phyloP scores from a whole-genome alignment of 2,888 invertebrate genomes.

The Cecidostiba fungosa region DNA sequence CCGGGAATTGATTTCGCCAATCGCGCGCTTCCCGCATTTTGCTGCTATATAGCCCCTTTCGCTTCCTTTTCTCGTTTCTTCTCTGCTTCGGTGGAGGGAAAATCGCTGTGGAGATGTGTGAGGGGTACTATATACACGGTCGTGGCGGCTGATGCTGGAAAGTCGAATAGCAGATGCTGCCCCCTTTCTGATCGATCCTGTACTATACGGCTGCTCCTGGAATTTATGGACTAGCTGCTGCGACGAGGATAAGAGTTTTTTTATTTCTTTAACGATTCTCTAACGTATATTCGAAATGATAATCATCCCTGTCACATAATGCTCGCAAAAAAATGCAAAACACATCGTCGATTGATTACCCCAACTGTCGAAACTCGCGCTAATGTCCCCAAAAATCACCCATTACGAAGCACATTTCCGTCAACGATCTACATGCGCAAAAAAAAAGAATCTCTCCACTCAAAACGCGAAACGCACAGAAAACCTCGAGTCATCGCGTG shows the following conservation, averaged over 20 bases:
- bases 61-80: too few relatives aligned
- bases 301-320: not conserved
- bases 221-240: not conserved
- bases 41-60: not conserved
- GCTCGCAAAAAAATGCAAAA: not conserved
- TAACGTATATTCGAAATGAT: constrained; percentile 45
- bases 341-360: constrained; percentile 14
- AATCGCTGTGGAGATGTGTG: constrained; percentile 5
- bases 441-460: not conserved
- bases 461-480: constrained; percentile 23
- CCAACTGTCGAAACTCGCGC: constrained; percentile 32
- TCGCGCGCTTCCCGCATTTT: constrained; percentile 48
- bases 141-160: not conserved
- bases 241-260: not conserved
- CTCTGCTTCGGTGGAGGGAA: constrained; percentile 2
- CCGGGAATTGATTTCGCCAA: constrained; percentile 76
- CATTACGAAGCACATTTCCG: constrained; percentile 50
- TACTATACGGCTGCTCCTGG: not conserved
- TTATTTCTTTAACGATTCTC: not conserved
- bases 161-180: constrained; percentile 56
- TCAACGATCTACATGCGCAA: constrained; percentile 16
- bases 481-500: constrained; percentile 55
- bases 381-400: constrained; percentile 28
- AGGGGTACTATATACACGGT: too few relatives aligned
- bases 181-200: constrained; percentile 21